Evolutionary conservation across 2,888 invertebrate genomes (phyloP), one percentile per base, ranked within the genome.

Genomic region (Siphonodentalium dalli): DNA sequence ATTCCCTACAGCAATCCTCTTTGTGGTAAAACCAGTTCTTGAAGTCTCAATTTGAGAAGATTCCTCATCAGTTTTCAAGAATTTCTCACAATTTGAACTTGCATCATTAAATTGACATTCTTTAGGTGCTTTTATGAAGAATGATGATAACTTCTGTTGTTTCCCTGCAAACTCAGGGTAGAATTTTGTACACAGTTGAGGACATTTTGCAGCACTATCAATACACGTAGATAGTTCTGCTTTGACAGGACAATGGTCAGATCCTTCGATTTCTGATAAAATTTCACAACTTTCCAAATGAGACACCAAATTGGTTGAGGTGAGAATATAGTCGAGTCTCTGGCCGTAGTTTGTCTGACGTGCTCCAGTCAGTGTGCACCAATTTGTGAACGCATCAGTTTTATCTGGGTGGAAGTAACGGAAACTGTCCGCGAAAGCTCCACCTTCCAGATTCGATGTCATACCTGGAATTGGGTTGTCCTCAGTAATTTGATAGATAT

Each of bases 241-340:
- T 29, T 63, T 68, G 0, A 85, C 83, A 0, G 85, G 85, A 63
- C 85, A 85, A 57, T 85, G 85, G 66, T 85, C 85, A 28, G 84
- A 85, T 0, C 85, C 85, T 47, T 75, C 67, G 8, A 78, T 64
- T 5, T 78, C 75, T 5, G 69, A 58, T 66, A 75, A 58, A 18
- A 78, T 69, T 21, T 49, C 53, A 50, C 80, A 80, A 43, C 74
- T 72, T 3, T 41, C 51, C 15, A 78, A 44, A 39, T 68, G 60
- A 9, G 47, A 27, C 0, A 62, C 54, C 2, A 83, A 63, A 13
- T 65, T 59, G 21, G 54, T 52, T 60, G 83, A 79, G 5, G 74
- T 68, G 23, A 85, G 63, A 24, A 85, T 81, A 63, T 85, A 85
- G 68, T 85, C 85, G 27, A 85, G 79, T 28, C 85, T 69, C 7